Conservation (phyloP, 1,140 invertebrate species). For the Cydia splendana region DNA sequence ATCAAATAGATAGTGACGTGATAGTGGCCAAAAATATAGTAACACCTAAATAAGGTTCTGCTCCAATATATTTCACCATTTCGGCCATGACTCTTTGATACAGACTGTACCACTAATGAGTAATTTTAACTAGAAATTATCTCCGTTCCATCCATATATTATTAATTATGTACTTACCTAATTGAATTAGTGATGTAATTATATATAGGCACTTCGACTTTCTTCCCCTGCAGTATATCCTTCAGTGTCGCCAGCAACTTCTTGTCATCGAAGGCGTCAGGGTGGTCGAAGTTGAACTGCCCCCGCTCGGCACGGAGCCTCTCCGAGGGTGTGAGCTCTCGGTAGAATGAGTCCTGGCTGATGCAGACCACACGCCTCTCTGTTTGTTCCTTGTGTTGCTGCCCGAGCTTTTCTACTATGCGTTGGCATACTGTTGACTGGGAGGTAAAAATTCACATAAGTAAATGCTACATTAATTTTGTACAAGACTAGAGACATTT, state of each 20-base stretch:
- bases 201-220: slow-evolving; percentile 93
- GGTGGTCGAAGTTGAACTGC: slow-evolving; percentile 99
- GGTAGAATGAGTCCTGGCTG: slow-evolving; percentile 97
- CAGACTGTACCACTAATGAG: too few relatives aligned
- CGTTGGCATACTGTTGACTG: slow-evolving; percentile 97
- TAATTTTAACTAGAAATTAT: too few relatives aligned
- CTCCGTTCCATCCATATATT: too few relatives aligned
- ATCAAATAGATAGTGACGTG: too few relatives aligned
- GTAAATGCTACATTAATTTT: too few relatives aligned
- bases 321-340: slow-evolving; percentile 90
- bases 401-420: slow-evolving; percentile 96
- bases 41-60: too few relatives aligned
- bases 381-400: slow-evolving; percentile 93
- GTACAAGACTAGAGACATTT: too few relatives aligned
- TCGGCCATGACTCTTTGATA: too few relatives aligned
- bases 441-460: not conserved
- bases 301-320: slow-evolving; percentile 92
- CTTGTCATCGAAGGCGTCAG: slow-evolving; percentile 94
- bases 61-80: too few relatives aligned
- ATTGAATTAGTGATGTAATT: slow-evolving; percentile 87
- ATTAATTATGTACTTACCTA: slow-evolving; percentile 47
- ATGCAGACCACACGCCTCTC: slow-evolving; percentile 96
- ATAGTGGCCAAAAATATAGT: too few relatives aligned
- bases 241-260: slow-evolving; percentile 89
- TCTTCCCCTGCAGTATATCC: slow-evolving; percentile 90